Evolutionary conservation across 2,888 invertebrate genomes (phyloP), one percentile per base, ranked within the genome.

Genomic region (Nymphalis urticae): DNA sequence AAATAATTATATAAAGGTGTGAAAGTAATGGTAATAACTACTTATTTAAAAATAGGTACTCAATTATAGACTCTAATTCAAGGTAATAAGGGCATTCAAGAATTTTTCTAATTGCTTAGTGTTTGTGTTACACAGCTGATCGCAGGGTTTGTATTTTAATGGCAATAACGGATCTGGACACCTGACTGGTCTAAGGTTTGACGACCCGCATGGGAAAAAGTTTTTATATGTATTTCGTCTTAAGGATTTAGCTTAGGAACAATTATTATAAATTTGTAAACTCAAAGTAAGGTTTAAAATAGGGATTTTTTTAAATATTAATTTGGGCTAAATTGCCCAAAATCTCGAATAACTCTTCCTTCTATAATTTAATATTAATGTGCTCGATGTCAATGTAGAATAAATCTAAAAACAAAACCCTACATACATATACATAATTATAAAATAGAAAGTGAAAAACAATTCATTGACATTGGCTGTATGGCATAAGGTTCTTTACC

Each of bases 101-200:
- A 27, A 10, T 5, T 54, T 58, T 16, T 56, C 5, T n/a, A n/a
- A 27, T 32, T 58, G 19, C 19, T 56, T 9, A 24, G 7, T 54
- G 54, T 48, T 73, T 67, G 72, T 65, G 10, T 21, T 27, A 58
- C 73, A 72, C 76, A 75, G 75, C 74, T 77, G 76, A 77, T 75
- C 65, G 73, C 36, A 72, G 72, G 76, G 74, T 73, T 72, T 73
- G 68, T 58, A 66, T 71, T 58, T 72, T 42, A 58, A 36, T 58
- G 54, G 32, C 24, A 42, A 19, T 75, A 78, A 78, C 78, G 78
- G 78, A 72, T 66, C 74, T 69, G 24, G 53, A 48, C 77, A 78
- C 79, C 77, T 79, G 69, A 50, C 70, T 72, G 75, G 75, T 77
- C 62, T 71, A 73, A 42, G 66, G 73, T 73, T 61, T 72, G 71